Conservation (phyloP, 2,797 vertebrate species). For the Etheostoma nigrum region DNA sequence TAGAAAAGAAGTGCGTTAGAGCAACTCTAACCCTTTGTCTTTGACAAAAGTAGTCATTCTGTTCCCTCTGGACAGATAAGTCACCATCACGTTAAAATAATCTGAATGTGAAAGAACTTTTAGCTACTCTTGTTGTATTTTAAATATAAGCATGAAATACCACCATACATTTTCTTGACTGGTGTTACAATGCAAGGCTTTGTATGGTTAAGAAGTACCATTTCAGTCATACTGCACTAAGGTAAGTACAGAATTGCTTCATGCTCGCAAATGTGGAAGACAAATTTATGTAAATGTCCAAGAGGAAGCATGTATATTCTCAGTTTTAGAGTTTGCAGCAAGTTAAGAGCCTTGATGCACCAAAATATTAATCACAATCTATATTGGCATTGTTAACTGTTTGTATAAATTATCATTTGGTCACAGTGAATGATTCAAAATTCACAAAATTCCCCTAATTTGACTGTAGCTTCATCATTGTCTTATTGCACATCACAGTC, state of each 20-base stretch:
- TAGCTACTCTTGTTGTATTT: background rate
- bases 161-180: background rate
- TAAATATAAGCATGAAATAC: background rate
- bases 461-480: background rate
- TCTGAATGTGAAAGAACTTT: background rate
- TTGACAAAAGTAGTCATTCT: background rate
- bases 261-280: background rate
- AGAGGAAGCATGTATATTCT: background rate
- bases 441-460: background rate
- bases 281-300: background rate
- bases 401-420: background rate
- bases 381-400: background rate
- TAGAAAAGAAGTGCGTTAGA: background rate
- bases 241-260: background rate
- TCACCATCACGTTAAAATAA: background rate
- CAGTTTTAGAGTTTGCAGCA: background rate
- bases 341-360: background rate
- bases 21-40: too few relatives aligned
- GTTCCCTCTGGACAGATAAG: background rate
- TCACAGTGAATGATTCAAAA: background rate
- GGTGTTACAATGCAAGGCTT: background rate
- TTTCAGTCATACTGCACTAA: background rate
- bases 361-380: background rate
- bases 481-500: constrained; percentile 1
- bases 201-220: background rate